Base-by-base conservation (phyloP, 2,113 vertebrate genomes). In the Cyanoderma ruficeps region DNA sequence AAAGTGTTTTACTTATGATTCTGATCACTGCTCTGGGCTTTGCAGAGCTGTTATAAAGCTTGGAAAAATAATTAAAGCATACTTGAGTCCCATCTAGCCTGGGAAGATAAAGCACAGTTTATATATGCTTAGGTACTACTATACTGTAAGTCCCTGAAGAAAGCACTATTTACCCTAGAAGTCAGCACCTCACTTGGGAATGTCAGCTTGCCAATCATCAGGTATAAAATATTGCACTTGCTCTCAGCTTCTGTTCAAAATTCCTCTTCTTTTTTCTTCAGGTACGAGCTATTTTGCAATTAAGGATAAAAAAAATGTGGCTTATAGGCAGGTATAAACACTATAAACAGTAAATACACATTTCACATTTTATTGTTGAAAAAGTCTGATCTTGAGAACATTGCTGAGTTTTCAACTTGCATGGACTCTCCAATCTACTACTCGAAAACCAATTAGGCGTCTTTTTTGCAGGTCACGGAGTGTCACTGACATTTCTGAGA, bases 61-160 rank as follows among this genome's bases (percentile, higher is more conserved):
- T 67, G 57, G 70, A 59, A 95, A 90, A 79, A 79, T 18, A 85
- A 65, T 85, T 94, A 91, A 94, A 95, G 78, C 78, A 71, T 94
- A 46, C 81, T 47, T 69, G 46, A 93, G 57, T 76, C 53, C 78
- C 1, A 6, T 77, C 78, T 67, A 87, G 70, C 39, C 87, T 67
- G 74, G 74, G 50, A 95, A 94, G 78, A 93, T 49, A 89, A 96
- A 96, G 82, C 69, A 20, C 15, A 77, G 50, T 91, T 85, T 80
- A 80, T 76, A 74, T 69, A 61, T 15, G n/a, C 70, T 90, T 35
- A 82, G 81, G 67, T 75, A 83, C 31, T 68, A 6, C 67, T 61
- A 9, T 37, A 83, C 49, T 41, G 8, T 49, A 90, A 87, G 81
- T 76, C 89, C 39, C 78, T 77, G 64, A 60, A 76, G 67, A 87